Conservation (phyloP, 2,113 vertebrate genomes). For the Sialia sialis region DNA sequence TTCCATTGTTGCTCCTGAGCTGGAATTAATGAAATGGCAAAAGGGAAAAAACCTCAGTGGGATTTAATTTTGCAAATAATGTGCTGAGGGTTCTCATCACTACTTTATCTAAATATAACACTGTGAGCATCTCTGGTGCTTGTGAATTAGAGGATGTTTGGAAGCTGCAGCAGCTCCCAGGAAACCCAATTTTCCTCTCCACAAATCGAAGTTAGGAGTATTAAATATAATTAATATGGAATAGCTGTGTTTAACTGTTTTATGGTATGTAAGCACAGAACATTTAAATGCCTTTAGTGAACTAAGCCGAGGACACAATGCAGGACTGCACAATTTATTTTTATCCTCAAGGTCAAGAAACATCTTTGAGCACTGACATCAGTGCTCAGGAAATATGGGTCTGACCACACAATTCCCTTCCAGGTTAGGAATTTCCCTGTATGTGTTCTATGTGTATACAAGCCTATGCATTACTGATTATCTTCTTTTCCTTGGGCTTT, state of each 20-base stretch:
- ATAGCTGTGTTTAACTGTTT: slow-evolving; percentile 22
- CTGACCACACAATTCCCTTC: neutral
- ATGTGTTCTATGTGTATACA: neutral
- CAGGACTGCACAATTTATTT: slow-evolving; percentile 18
- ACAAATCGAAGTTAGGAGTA: slow-evolving; percentile 20
- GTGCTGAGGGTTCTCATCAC: slow-evolving; percentile 4
- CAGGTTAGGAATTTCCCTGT: neutral
- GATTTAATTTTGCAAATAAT: slow-evolving; percentile 32
- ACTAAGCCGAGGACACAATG: neutral
- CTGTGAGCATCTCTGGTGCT: slow-evolving; percentile 15
- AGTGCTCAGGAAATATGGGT: neutral
- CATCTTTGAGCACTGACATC: neutral
- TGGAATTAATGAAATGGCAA: slow-evolving; percentile 25
- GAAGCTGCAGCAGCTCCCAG: slow-evolving; percentile 14
- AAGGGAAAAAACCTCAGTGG: neutral
- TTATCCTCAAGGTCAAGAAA: slow-evolving; percentile 34
- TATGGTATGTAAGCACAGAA: slow-evolving; percentile 16
- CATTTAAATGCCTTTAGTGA: neutral
- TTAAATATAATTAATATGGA: slow-evolving; percentile 43
- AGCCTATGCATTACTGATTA: neutral
- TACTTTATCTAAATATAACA: slow-evolving; percentile 22
- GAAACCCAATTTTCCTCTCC: slow-evolving; percentile 48
- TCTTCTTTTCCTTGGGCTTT: neutral
- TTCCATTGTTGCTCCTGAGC: neutral
- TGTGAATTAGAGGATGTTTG: slow-evolving; percentile 34